Conservation (phyloP, 2,888 invertebrate genomes). For the Morpho achilles region DNA sequence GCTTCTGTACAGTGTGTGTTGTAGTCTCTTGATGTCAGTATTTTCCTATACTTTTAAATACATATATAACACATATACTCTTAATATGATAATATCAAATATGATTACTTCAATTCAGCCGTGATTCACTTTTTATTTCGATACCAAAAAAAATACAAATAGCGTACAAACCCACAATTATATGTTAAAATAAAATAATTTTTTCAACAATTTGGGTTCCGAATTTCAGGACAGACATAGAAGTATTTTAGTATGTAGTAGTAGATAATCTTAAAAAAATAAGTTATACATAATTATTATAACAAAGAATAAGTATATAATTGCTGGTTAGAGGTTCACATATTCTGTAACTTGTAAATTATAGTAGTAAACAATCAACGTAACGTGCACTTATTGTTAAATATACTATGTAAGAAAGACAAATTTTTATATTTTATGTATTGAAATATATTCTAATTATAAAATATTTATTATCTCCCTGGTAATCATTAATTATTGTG, state of each 20-base stretch:
- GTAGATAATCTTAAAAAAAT: slow-evolving; percentile 20
- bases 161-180: slow-evolving; percentile 37
- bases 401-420: not conserved
- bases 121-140: slow-evolving; percentile 1
- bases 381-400: too few relatives aligned
- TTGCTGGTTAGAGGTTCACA: slow-evolving; percentile 76
- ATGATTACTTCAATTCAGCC: slow-evolving; percentile 4
- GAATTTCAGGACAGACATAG: slow-evolving; percentile 30
- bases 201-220: slow-evolving; percentile 14
- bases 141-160: slow-evolving; percentile 5
- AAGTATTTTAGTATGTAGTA: slow-evolving; percentile 35
- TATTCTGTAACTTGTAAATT: slow-evolving; percentile 66
- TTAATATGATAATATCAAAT: not conserved
- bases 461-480: too few relatives aligned
- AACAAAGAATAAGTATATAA: slow-evolving; percentile 38
- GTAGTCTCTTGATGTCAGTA: slow-evolving; percentile 53
- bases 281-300: slow-evolving; percentile 24
- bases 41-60: slow-evolving; percentile 29
- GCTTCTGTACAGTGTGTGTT: slow-evolving; percentile 72
- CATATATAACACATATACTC: slow-evolving; percentile 15
- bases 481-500: too few relatives aligned
- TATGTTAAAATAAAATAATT: slow-evolving; percentile 44
- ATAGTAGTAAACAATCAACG: slow-evolving; percentile 3
- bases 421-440: not conserved
- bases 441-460: too few relatives aligned